A percentile compares a stretch with the other conserved stretches of the same genome.
phyloP scores from a whole-genome alignment of 2,797 vertebrate species.

The Liasis olivaceus region DNA sequence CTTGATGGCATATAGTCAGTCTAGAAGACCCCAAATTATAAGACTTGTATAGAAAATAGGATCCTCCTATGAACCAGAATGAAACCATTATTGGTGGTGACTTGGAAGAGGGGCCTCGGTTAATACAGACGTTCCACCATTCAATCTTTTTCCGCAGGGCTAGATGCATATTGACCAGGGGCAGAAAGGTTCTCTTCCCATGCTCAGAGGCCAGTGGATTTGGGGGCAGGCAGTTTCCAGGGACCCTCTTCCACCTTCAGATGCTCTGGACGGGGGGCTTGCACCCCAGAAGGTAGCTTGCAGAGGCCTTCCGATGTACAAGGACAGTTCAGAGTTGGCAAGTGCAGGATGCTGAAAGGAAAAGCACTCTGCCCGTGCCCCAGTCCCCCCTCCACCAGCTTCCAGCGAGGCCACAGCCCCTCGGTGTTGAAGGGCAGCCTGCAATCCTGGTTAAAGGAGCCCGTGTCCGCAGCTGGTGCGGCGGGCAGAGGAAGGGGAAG shows the following conservation, averaged over 20 bases:
- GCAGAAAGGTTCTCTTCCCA: not conserved
- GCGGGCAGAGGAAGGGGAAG: rapidly evolving
- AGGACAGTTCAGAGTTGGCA: not conserved
- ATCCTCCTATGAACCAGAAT: not conserved
- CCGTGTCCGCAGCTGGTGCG: not conserved
- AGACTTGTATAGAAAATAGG: not conserved
- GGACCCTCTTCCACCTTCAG: not conserved
- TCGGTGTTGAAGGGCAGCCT: not conserved
- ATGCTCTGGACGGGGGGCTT: not conserved
- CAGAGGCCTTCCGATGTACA: too few species aligned
- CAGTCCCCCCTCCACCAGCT: not conserved
- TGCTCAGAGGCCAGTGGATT: not conserved
- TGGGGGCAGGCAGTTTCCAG: not conserved
- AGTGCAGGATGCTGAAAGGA: not conserved
- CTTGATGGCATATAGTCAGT: too few species aligned
- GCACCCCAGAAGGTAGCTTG: not conserved
- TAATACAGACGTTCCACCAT: not conserved
- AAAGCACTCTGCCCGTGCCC: not conserved
- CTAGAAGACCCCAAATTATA: not conserved
- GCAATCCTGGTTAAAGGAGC: not conserved
- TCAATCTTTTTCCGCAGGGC: not conserved
- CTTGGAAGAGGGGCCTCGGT: not conserved
- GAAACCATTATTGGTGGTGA: not conserved
- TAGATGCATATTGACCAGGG: not conserved
- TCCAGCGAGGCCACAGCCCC: not conserved